Evolutionary conservation across 2,113 vertebrate species (phyloP).

Genomic region (Sapayoa aenigma): DNA sequence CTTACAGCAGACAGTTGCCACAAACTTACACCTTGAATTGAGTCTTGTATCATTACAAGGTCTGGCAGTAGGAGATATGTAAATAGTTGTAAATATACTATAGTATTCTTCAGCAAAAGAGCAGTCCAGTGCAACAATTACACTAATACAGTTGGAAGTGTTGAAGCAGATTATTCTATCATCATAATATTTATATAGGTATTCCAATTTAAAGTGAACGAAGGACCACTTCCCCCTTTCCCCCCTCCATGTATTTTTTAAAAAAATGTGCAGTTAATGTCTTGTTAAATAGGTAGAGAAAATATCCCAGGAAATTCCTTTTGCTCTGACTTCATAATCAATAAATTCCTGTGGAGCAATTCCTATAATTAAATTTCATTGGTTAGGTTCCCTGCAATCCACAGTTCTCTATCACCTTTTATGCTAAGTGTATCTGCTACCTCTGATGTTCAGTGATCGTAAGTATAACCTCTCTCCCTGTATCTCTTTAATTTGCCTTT

Average conservation of each 20-base stretch:
- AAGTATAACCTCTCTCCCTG: background rate
- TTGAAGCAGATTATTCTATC: background rate
- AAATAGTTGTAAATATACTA: background rate
- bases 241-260: background rate
- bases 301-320: background rate
- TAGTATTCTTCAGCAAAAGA: background rate
- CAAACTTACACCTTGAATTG: background rate
- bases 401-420: background rate
- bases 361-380: background rate
- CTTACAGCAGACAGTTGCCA: background rate
- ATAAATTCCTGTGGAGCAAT: background rate
- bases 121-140: background rate
- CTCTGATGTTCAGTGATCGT: background rate
- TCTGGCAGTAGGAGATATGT: background rate
- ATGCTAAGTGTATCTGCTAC: background rate
- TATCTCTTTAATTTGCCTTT: background rate
- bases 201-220: background rate
- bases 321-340: background rate
- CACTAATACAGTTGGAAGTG: background rate
- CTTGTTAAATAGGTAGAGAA: background rate
- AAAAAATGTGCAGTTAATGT: background rate
- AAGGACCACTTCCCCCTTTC: background rate
- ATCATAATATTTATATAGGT: background rate
- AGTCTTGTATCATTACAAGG: background rate
- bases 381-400: background rate